phyloP scores from a whole-genome alignment of 2,797 vertebrate genomes.

The Hyperoplus immaculatus region DNA sequence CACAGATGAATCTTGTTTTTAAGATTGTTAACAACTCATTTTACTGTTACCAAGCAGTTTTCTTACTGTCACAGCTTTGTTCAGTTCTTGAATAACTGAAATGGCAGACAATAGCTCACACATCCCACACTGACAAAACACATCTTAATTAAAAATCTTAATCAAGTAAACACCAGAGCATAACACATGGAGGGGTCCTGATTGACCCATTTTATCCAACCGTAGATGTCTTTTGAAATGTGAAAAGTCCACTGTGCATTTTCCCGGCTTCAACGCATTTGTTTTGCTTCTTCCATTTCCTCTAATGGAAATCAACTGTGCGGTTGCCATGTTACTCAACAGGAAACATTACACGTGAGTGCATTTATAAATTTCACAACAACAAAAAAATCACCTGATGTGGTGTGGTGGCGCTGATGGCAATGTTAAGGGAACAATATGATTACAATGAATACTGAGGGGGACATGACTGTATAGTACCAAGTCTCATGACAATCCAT shows the following conservation, averaged over 20 bases:
- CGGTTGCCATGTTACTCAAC: neutral
- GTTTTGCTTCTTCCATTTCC: neutral
- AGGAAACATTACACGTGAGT: neutral
- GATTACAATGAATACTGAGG: neutral
- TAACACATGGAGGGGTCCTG: conserved; percentile 2
- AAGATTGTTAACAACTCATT: conserved; percentile 21
- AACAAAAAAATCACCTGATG: no score
- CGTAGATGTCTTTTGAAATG: conserved; percentile 11
- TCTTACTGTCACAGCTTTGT: conserved; percentile 25
- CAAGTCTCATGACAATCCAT: neutral
- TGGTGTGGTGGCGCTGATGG: no score
- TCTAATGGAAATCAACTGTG: neutral
- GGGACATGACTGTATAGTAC: neutral
- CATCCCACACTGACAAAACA: conserved; percentile 40
- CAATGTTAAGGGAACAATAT: neutral
- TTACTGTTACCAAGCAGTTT: conserved; percentile 14
- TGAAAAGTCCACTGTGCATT: conserved; percentile 3
- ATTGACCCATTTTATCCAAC: conserved; percentile 15
- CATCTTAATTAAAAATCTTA: conserved; percentile 23
- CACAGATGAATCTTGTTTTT: conserved; percentile 32
- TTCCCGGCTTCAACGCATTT: neutral
- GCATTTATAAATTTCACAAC: neutral
- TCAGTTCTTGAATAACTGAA: conserved; percentile 20
- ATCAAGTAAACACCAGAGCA: conserved; percentile 11
- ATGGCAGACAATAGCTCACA: conserved; percentile 36